Conservation (phyloP, 2,888 invertebrate genomes). For the Drosophila prolongata region DNA sequence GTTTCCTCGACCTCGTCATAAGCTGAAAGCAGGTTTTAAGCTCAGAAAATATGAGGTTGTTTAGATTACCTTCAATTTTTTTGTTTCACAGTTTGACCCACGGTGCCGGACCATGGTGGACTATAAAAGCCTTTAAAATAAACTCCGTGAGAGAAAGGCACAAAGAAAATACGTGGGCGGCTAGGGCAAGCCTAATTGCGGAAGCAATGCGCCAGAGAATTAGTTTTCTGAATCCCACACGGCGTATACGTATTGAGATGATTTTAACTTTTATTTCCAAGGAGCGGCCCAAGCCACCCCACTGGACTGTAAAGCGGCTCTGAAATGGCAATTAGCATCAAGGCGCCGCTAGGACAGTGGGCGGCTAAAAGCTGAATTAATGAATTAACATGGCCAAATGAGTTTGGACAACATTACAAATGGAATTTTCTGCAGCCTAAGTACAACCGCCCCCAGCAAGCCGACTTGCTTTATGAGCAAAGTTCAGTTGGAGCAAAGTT, state of each 20-base stretch:
- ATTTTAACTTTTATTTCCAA: constrained; percentile 56
- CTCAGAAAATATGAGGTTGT: too few species aligned
- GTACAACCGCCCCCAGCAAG: background rate
- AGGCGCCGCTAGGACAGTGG: constrained; percentile 44
- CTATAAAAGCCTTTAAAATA: constrained; percentile 39
- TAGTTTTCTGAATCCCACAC: constrained; percentile 62
- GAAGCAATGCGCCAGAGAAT: constrained; percentile 81
- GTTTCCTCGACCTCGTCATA: too few species aligned
- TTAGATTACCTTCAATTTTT: too few species aligned
- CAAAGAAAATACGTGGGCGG: constrained; percentile 29
- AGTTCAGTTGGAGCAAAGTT: constrained; percentile 59
- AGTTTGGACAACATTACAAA: constrained; percentile 67
- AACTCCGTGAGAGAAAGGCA: constrained; percentile 16
- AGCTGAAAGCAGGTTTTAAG: too few species aligned
- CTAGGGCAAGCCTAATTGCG: constrained; percentile 80
- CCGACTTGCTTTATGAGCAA: constrained; percentile 40
- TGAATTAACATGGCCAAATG: constrained; percentile 80
- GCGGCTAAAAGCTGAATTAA: constrained; percentile 65
- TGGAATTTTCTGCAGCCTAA: constrained; percentile 45
- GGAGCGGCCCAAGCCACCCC: constrained; percentile 8
- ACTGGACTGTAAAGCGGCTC: constrained; percentile 59
- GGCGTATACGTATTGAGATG: constrained; percentile 18
- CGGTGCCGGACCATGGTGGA: constrained; percentile 18
- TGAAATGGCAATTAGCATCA: constrained; percentile 73
- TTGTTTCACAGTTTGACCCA: background rate